phyloP scores from a whole-genome alignment of 1,140 invertebrate genomes.

The Mycetomoellerius zeteki region DNA sequence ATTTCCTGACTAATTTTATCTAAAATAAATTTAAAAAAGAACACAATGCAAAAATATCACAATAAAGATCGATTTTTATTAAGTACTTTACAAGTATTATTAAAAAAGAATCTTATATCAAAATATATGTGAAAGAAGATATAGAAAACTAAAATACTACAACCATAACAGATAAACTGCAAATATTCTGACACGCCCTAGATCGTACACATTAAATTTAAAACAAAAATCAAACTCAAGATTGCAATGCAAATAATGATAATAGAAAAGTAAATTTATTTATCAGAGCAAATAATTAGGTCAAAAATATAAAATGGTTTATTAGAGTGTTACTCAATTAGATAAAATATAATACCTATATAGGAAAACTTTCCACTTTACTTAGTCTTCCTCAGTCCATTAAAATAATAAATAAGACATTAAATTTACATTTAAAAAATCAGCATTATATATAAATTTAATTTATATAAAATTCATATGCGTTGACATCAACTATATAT shows the following conservation, averaged over 20 bases:
- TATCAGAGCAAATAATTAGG: background rate
- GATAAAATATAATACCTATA: too few species aligned
- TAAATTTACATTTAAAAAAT: conserved; percentile 22
- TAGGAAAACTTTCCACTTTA: too few species aligned
- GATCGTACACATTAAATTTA: too few species aligned
- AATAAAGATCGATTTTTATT: background rate
- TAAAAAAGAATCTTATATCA: background rate
- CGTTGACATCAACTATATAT: background rate
- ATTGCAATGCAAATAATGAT: too few species aligned
- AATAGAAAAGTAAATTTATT: too few species aligned
- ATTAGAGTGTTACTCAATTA: too few species aligned
- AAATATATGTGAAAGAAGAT: background rate
- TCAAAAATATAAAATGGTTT: too few species aligned
- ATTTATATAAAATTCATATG: background rate
- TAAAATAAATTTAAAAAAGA: background rate
- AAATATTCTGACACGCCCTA: too few species aligned
- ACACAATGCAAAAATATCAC: background rate
- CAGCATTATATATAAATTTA: background rate
- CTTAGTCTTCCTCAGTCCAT: too few species aligned
- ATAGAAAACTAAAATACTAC: background rate
- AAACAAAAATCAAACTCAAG: too few species aligned
- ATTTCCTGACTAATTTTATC: background rate
- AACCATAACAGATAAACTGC: too few species aligned
- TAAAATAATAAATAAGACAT: background rate
- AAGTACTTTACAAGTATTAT: background rate